Base-by-base conservation (phyloP, 2,113 vertebrate species). In the Jacana jacana region DNA sequence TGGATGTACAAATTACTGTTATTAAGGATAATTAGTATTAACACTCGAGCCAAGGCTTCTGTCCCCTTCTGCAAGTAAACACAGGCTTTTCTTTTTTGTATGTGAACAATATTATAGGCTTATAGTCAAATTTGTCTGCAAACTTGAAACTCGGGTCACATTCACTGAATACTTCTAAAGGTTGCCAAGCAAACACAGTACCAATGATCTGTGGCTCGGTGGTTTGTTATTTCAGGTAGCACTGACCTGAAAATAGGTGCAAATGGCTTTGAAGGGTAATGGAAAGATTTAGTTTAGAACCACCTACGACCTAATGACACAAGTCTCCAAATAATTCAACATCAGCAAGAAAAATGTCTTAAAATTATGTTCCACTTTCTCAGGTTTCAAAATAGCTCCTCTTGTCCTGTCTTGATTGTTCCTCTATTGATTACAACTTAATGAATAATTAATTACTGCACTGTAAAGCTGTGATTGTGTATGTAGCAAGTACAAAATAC, bases 11-110 rank as follows among this genome's bases (percentile, higher is more conserved):
- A 94, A 94, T 95, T 84, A 89, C 55, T 75, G 40, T 89, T 96
- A 79, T 86, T 92, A 95, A 75, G 57, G 81, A 75, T 89, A 84
- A 84, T 37, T 81, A 55, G 24, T 64, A 52, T 81, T 89, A 91
- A 87, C n/a, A 70, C 46, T 84, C 0, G 0, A 89, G 64, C 84
- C 77, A 86, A 83, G 44, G 54, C 81, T 93, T 80, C 72, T 48
- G 35, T 89, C 72, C 51, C 66, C 51, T 69, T n/a, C 46, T 84
- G 58, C 31, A 70, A 78, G 58, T 69, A 94, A 93, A 71, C 24
- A 66, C 6, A 60, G 17, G 30, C 10, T 83, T 91, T 81, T 76
- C 9, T 44, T 52, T 72, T 83, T 35, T 33, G 5, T 46, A 20
- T 81, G 5, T 65, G 44, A 91, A 33, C 52, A 77, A 20, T 69